phyloP scores from a whole-genome alignment of 2,797 vertebrate genomes.

The Oophaga sylvatica region DNA sequence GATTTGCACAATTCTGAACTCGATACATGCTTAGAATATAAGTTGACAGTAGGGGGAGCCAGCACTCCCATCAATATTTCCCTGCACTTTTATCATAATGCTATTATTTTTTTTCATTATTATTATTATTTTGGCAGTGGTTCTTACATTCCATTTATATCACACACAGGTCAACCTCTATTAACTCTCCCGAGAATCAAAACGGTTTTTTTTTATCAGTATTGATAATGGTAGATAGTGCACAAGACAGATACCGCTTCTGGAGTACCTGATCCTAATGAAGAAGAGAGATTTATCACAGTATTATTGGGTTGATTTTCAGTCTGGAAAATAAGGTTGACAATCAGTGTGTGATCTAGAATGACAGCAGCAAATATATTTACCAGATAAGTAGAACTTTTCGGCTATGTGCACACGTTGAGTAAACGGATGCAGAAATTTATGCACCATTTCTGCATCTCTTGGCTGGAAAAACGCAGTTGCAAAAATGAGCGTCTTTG shows the following conservation, averaged over 20 bases:
- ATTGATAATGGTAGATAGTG: neutral
- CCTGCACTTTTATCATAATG: neutral
- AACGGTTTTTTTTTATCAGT: neutral
- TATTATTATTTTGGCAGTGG: neutral
- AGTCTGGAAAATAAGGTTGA: neutral
- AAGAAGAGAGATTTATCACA: neutral
- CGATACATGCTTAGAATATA: neutral
- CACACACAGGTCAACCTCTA: neutral
- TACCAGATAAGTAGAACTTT: too few relatives aligned
- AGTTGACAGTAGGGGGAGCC: constrained; percentile 15
- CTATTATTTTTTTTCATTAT: neutral
- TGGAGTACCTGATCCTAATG: neutral
- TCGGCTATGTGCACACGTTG: too few relatives aligned
- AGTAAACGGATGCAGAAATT: too few relatives aligned
- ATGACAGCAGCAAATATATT: neutral
- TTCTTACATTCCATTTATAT: neutral
- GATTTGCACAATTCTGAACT: neutral
- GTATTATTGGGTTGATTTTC: neutral
- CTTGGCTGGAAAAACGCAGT: too few relatives aligned
- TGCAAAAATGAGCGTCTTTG: too few relatives aligned
- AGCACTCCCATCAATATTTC: neutral
- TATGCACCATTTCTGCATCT: too few relatives aligned
- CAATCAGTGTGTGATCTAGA: neutral
- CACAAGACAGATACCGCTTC: neutral
- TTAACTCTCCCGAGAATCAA: neutral